Conservation (phyloP, 2,888 invertebrate genomes). For the Clunio marinus region DNA sequence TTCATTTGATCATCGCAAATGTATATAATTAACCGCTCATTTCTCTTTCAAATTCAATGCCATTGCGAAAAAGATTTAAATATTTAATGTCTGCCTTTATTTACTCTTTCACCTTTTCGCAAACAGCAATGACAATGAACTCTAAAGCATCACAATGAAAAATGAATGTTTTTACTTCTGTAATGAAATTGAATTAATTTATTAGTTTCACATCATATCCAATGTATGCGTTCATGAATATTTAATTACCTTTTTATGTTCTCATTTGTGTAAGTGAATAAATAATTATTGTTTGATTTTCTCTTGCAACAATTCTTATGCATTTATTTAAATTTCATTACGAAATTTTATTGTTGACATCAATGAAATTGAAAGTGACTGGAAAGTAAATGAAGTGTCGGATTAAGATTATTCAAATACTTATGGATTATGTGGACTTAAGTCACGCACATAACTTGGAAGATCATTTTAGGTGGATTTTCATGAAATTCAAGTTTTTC, state of each 20-base stretch:
- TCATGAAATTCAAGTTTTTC: too few species aligned
- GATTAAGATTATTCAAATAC: too few species aligned
- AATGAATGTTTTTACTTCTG: background rate
- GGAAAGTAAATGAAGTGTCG: too few species aligned
- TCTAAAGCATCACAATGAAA: background rate
- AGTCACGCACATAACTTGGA: too few species aligned
- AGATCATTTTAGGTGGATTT: too few species aligned
- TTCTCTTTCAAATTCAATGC: background rate
- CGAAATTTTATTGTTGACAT: background rate
- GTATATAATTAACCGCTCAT: background rate
- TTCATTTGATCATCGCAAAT: background rate
- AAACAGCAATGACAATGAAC: slow-evolving; percentile 9
- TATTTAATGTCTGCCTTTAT: background rate
- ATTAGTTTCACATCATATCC: slow-evolving; percentile 15
- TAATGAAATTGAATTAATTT: slow-evolving; percentile 24
- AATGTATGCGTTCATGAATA: slow-evolving; percentile 11
- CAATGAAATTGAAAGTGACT: too few species aligned
- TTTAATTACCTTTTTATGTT: slow-evolving; percentile 15
- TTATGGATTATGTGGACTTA: too few species aligned
- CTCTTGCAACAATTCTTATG: background rate
- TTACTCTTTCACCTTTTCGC: slow-evolving; percentile 3
- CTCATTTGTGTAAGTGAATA: background rate
- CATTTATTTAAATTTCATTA: background rate
- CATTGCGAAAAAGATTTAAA: background rate
- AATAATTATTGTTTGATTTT: background rate